Evolutionary conservation across 1,140 invertebrate genomes (phyloP).

Genomic region (Ganaspis sp.): DNA sequence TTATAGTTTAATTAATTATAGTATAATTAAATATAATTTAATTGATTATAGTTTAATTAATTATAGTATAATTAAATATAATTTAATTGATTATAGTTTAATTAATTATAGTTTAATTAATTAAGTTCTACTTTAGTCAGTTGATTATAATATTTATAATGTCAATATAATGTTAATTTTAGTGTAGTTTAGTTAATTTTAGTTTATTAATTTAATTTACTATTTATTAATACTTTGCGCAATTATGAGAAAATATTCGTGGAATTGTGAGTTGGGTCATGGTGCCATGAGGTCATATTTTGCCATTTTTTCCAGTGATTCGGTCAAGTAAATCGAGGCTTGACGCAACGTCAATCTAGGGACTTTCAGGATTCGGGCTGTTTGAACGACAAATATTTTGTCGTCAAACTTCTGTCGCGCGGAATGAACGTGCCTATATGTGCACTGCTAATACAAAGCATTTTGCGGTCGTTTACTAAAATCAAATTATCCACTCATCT

Average conservation of each 20-base stretch:
- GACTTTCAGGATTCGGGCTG: constrained; percentile 72
- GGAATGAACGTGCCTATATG: constrained; percentile 75
- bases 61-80: too few species aligned
- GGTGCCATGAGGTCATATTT: constrained; percentile 4
- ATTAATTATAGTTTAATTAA: too few species aligned
- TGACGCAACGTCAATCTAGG: constrained; percentile 56
- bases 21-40: too few species aligned
- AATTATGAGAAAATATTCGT: neutral
- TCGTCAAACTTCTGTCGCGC: constrained; percentile 75
- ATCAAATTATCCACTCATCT: constrained; percentile 67
- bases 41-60: too few species aligned
- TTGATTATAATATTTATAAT: too few species aligned
- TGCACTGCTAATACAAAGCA: constrained; percentile 75
- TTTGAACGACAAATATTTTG: constrained; percentile 78
- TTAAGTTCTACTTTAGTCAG: too few species aligned
- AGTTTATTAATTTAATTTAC: too few species aligned
- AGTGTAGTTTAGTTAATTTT: too few species aligned
- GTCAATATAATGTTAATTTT: too few species aligned
- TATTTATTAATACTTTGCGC: too few species aligned
- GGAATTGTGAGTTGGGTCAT: neutral
- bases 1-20: too few species aligned
- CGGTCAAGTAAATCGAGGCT: constrained; percentile 56
- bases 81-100: too few species aligned
- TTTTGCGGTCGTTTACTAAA: constrained; percentile 76
- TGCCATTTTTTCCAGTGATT: neutral